Base-by-base conservation (phyloP, 2,797 vertebrate genomes). In the Myioborus miniatus region DNA sequence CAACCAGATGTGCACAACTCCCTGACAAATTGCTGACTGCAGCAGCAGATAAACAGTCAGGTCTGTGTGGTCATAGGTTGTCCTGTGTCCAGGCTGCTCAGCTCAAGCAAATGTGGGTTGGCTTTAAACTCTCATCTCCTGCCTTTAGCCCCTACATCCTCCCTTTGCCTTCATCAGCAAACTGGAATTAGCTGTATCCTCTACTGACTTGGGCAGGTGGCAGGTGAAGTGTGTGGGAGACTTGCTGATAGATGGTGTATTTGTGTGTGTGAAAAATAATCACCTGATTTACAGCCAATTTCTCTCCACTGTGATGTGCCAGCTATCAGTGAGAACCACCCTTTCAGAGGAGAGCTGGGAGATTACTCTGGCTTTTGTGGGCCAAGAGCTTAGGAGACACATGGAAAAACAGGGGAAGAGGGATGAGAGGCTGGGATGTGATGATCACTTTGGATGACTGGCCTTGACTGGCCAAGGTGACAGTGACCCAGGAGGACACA, bases 251-350 rank as follows among this genome's bases (percentile, higher is more conserved):
- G 49, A 44, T 0, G 2, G 9, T 41, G 11, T 52, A 17, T 67
- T 71, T 70, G 36, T 55, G 29, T 55, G 43, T 0, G 2, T 49
- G 34, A 10, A 77, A 94, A 90, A 53, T 17, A 53, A 34, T 36
- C 34, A 50, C 34, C 16, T 5, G 15, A 43, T 34, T 29, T 60
- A 12, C 59, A 74, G 46, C 5, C 18, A 18, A 1, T 72, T 85
- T 47, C 46, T 64, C 64, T 56, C 29, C 43, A 19, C 22, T 0
- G 0, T 26, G n/a, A 13, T 2, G 2, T 55, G 39, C 18, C 83
- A 53, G 32, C 34, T 78, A 76, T 49, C 71, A 37, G 56, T 22
- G 32, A 83, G 82, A 80, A 24, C 20, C 36, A 46, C 0, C 0
- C 24, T 86, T 65, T 44, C 43, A 30, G 2, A 67, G 52, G 23